These are phyloP conservation scores for Semnopithecus entellus DNA, from an alignment of 2,113 vertebrate genomes.

Conservation along the genomic window DNA sequence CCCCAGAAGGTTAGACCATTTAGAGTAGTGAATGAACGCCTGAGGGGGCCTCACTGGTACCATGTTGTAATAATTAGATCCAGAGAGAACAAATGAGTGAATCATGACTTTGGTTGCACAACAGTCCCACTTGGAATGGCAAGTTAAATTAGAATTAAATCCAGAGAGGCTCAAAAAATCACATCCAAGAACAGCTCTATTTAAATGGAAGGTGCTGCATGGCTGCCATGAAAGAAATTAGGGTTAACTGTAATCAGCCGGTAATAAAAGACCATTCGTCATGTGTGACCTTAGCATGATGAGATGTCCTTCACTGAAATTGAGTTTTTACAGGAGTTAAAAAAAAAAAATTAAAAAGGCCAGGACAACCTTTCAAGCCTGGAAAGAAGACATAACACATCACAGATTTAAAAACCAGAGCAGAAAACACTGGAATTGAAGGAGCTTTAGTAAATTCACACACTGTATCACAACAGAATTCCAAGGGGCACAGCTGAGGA, in stretches of 20 bases:
- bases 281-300: conserved; percentile 65
- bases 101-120: conserved; percentile 50
- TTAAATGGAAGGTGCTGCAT: conserved; percentile 38
- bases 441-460: not conserved
- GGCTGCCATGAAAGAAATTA: conserved; percentile 36
- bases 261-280: conserved; percentile 77
- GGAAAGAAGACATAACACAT: not conserved
- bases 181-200: conserved; percentile 65
- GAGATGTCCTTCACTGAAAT: conserved; percentile 58
- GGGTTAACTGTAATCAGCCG: conserved; percentile 74
- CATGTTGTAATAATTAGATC: conserved; percentile 37
- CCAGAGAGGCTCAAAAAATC: conserved; percentile 69
- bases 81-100: conserved; percentile 59
- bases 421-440: not conserved
- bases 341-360: not conserved
- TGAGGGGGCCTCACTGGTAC: not conserved
- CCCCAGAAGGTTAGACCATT: conserved; percentile 14
- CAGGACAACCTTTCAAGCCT: not conserved
- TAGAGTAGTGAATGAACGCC: not conserved
- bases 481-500: too few relatives aligned
- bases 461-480: not conserved
- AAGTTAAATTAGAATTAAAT: conserved; percentile 74
- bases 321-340: conserved; percentile 52
- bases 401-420: not conserved
- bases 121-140: conserved; percentile 37